Evolutionary conservation across 2,888 invertebrate genomes (phyloP), one percentile per base, ranked within the genome.

Genomic region (Leptarthrus brevirostris): DNA sequence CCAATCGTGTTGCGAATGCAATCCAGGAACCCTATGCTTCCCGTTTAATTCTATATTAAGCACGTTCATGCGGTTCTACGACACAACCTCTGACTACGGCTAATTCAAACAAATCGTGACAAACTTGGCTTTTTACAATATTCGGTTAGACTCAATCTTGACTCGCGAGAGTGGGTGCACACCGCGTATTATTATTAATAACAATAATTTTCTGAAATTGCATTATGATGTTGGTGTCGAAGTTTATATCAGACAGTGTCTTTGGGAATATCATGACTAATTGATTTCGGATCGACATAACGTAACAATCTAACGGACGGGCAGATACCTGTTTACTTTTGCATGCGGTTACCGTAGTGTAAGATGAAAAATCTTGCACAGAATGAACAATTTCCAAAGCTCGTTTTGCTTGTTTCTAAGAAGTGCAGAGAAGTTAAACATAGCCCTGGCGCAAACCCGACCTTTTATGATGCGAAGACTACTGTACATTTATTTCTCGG

Each of bases 21-120:
- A 40, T 40, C 12, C 49, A 49, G 49, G 16, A 58, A 30, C 36
- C 20, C 36, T 36, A 58, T 34, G 12, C n/a, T 40, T 34, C 10
- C 58, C 58, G 18, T 58, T 58, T 58, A 58, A 36, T 10, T 18
- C 20, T n/a, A 26, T 36, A 36, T 58, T 58, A 58, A 26, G 36
- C 18, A 10, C 36, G 34, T 16, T 6, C 40, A 12, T 58, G 12
- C 20, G 34, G 58, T 14, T 30, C 12, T 18, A 30, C 56, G 58
- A 58, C 36, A 20, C 8, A 40, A 40, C 40, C 12, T 40, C n/a
- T 12, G 14, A 30, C 24, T 14, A n/a, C 36, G 36, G 58, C 58
- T 58, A 58, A 58, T 58, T 58, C 58, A 58, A 58, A 58, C 58
- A 58, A 58, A 58, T 58, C 58, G 58, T 58, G 58, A 58, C 58